A percentile compares a stretch with the other conserved stretches of the same genome.
phyloP scores from a whole-genome alignment of 2,113 vertebrate genomes.

The Anguilla rostrata region DNA sequence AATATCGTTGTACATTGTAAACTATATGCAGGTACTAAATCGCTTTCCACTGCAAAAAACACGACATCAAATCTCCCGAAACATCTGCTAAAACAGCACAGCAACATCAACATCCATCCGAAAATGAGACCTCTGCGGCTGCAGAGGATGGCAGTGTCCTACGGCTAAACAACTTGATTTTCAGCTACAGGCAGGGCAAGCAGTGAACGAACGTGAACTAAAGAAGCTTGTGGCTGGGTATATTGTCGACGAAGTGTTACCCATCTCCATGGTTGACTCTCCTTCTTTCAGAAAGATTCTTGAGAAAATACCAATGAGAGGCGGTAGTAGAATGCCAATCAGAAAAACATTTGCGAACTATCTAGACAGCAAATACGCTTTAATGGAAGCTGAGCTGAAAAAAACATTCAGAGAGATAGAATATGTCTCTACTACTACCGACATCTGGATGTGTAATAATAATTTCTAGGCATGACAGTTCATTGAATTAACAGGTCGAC shows the following conservation, averaged over 20 bases:
- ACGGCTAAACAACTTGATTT: too few relatives aligned
- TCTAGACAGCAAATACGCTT: neutral
- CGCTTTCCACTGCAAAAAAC: too few relatives aligned
- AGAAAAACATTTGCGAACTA: neutral
- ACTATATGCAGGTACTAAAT: too few relatives aligned
- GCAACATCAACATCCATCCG: too few relatives aligned
- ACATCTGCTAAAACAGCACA: too few relatives aligned
- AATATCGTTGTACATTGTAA: too few relatives aligned
- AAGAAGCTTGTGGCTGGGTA: neutral
- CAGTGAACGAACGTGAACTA: too few relatives aligned
- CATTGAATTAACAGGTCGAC: conserved; percentile 19
- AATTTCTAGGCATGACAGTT: conserved; percentile 24
- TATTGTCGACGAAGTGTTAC: conserved; percentile 19
- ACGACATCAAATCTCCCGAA: too few relatives aligned
- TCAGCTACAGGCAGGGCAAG: too few relatives aligned
- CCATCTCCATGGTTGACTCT: conserved; percentile 22
- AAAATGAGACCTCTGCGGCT: too few relatives aligned
- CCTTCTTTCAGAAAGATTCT: neutral
- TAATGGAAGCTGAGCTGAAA: conserved; percentile 1
- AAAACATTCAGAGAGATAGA: conserved; percentile 2
- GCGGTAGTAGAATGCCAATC: neutral
- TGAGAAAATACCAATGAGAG: neutral
- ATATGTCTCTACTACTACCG: conserved; percentile 23
- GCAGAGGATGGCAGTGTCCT: too few relatives aligned
- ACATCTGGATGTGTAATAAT: conserved; percentile 18